Evolutionary conservation across 2,113 vertebrate species (phyloP).

Genomic region (Rhinogobius similis): DNA sequence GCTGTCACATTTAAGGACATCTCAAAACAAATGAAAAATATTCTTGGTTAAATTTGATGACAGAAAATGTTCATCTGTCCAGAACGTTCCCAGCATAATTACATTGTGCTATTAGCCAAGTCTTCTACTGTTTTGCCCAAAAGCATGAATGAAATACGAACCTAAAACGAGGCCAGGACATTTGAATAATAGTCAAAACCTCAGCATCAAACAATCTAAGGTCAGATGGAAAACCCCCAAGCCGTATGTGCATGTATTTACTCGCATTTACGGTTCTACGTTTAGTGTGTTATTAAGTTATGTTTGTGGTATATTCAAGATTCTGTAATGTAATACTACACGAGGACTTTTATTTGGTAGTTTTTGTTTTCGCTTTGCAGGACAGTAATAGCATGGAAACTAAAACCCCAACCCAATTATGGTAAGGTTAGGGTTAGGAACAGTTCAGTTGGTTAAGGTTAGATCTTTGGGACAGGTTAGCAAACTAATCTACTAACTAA

Average conservation of each 20-base stretch:
- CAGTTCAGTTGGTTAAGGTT: too few relatives aligned
- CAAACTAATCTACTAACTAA: too few relatives aligned
- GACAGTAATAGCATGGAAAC: too few relatives aligned
- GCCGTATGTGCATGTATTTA: background rate
- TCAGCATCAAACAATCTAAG: background rate
- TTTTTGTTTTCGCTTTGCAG: background rate
- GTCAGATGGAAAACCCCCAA: background rate
- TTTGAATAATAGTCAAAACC: background rate
- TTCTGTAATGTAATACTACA: background rate
- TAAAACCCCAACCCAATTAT: too few relatives aligned
- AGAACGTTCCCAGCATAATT: background rate
- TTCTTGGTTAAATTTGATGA: background rate
- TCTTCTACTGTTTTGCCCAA: background rate
- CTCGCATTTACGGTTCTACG: background rate
- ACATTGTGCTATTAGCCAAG: background rate
- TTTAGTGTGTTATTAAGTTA: background rate
- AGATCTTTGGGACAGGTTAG: too few relatives aligned
- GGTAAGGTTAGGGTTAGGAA: too few relatives aligned
- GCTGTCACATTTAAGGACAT: background rate
- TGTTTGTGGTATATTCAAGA: background rate
- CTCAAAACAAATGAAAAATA: background rate
- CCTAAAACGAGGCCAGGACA: background rate
- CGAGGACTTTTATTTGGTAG: too few relatives aligned
- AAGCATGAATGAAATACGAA: background rate
- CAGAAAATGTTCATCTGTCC: conserved; percentile 1